Base-by-base conservation (phyloP, 2,888 invertebrate species). In the Fragum sueziense region DNA sequence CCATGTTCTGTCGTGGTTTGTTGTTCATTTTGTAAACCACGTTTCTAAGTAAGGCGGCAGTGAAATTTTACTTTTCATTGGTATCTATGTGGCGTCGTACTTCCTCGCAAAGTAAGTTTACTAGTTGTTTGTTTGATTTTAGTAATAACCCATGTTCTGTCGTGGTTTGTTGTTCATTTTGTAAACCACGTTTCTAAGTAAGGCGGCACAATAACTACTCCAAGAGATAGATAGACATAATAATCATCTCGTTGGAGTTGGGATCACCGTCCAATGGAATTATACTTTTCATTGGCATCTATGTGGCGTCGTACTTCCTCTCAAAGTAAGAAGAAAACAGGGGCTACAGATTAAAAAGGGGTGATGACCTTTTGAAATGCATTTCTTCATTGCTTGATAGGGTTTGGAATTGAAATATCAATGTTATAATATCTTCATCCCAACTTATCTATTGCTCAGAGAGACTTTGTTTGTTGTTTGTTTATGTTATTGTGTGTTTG, bases 201-300 rank as follows among this genome's bases (percentile, higher is more conserved):
- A 61, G 85, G 85, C 68, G 79, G 79, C 73, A 81, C n/a, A n/a
- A n/a, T n/a, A n/a, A n/a, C n/a, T n/a, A n/a, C n/a, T n/a, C n/a
- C n/a, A n/a, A n/a, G n/a, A n/a, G n/a, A n/a, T n/a, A n/a, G n/a
- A n/a, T n/a, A n/a, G n/a, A n/a, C n/a, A n/a, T n/a, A n/a, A n/a
- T n/a, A n/a, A n/a, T n/a, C n/a, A 82, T 62, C 76, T 85, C 75
- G 75, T 86, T 82, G 76, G 85, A 70, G 80, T 86, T 59, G 85
- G 86, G 61, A 86, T 86, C 71, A 80, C 78, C 72, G n/a, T n/a
- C n/a, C n/a, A 80, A 82, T 68, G 85, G 80, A 62, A 84, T 83
- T 70, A 79, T 86, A 74, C 81, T 85, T 68, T 86, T 85, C 74
- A 84, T 86, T 76, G 83, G 80, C n/a, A 86, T 86, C 75, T 86